These are phyloP conservation scores for Zaprionus ghesquierei DNA, from an alignment of 1,140 invertebrate genomes.

Conservation along the genomic window DNA sequence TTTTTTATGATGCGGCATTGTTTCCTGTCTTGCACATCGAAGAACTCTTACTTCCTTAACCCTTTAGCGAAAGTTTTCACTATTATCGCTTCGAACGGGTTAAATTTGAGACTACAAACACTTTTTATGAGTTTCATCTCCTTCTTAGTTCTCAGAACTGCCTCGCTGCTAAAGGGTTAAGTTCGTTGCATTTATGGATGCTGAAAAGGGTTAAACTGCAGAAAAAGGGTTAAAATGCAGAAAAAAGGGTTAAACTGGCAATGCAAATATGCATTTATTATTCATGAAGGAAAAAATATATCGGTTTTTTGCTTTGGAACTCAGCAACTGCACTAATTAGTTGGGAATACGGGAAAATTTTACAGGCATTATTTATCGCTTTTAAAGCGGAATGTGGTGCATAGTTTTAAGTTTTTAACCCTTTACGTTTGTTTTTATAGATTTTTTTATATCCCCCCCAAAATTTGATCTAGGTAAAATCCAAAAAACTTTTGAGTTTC, in stretches of 20 bases:
- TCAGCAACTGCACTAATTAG: background rate
- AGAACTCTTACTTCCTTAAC: slow-evolving; percentile 57
- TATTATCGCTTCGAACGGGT: slow-evolving; percentile 46
- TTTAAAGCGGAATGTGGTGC: background rate
- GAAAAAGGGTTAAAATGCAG: slow-evolving; percentile 36
- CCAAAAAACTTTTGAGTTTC: background rate
- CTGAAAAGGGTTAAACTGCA: slow-evolving; percentile 17
- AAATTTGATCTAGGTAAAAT: no score
- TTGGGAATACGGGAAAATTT: background rate
- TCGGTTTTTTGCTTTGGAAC: background rate
- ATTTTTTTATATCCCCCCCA: background rate
- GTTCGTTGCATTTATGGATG: slow-evolving; percentile 8
- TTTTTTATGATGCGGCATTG: slow-evolving; percentile 67
- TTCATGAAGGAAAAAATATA: background rate
- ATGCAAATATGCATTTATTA: slow-evolving; percentile 1
- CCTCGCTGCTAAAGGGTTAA: slow-evolving; percentile 25
- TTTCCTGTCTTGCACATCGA: slow-evolving; percentile 43
- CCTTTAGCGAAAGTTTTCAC: slow-evolving; percentile 56
- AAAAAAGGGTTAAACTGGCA: slow-evolving; percentile 19
- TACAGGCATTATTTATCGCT: background rate
- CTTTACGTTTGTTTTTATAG: no score
- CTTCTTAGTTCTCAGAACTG: slow-evolving; percentile 34
- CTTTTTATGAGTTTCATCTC: slow-evolving; percentile 53
- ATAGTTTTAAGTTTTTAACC: background rate
- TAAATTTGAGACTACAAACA: slow-evolving; percentile 40